Conservation (phyloP, 30 jellyfish, hydroid and myxozoan species). For the Aurelia aurita complex sp. Pacific region DNA sequence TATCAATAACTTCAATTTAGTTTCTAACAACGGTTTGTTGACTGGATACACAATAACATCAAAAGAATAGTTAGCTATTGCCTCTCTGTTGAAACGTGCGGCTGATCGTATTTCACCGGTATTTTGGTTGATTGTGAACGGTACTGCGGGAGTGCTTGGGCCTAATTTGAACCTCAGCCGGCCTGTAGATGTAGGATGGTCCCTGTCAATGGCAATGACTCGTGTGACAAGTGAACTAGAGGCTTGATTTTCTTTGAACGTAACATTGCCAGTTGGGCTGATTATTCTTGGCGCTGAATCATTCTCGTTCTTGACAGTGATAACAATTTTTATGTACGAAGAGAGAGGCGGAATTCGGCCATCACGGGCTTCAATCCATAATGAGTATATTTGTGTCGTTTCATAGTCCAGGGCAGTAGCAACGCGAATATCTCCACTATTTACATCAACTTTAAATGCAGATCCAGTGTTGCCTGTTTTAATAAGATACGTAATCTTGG, state of each 20-base stretch:
- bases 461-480: slow-evolving; percentile 33
- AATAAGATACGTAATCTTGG: slow-evolving; percentile 34
- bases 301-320: slow-evolving; percentile 61
- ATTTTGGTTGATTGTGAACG: slow-evolving; percentile 40
- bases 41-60: slow-evolving; percentile 35
- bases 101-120: slow-evolving; percentile 66
- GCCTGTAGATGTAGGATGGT: slow-evolving; percentile 29
- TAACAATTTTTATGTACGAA: slow-evolving; percentile 34
- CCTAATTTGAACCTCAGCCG: slow-evolving; percentile 51
- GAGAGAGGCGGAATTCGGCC: slow-evolving; percentile 78
- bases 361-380: slow-evolving; percentile 90
- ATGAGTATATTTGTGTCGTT: slow-evolving; percentile 26
- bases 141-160: slow-evolving; percentile 19
- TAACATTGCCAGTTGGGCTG: slow-evolving; percentile 25
- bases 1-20: slow-evolving; percentile 18
- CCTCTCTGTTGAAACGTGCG: slow-evolving; percentile 72
- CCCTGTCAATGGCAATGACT: slow-evolving; percentile 55
- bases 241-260: slow-evolving; percentile 61
- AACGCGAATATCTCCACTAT: slow-evolving; percentile 30
- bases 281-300: slow-evolving; percentile 69
- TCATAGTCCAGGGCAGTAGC: slow-evolving; percentile 60
- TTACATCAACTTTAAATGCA: slow-evolving; percentile 31
- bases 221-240: slow-evolving; percentile 40
- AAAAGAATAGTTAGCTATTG: background rate
- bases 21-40: slow-evolving; percentile 25